A percentile compares a stretch with the other conserved stretches of the same genome.
Conservation (phyloP, 1,140 invertebrate species). For the Helicoverpa armigera region DNA sequence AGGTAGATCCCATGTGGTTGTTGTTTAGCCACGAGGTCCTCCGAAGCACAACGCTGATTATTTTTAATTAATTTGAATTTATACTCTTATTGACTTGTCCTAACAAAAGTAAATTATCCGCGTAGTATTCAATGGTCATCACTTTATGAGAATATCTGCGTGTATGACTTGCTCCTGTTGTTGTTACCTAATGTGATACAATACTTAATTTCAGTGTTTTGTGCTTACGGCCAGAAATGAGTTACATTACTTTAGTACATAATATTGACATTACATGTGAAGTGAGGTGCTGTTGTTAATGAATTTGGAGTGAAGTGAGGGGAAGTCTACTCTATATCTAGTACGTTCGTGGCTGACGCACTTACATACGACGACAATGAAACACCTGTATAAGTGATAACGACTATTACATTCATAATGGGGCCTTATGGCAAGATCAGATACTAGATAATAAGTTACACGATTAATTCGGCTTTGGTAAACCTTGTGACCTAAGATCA, state of each 20-base stretch:
- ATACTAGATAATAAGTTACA: slow-evolving; percentile 61
- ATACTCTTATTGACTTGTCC: no score
- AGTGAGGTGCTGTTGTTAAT: slow-evolving; percentile 29
- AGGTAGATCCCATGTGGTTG: no score
- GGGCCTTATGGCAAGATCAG: slow-evolving; percentile 58
- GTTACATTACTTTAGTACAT: not conserved
- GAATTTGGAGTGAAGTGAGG: slow-evolving; percentile 22
- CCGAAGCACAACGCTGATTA: no score
- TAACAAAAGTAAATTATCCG: not conserved
- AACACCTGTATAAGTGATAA: slow-evolving; percentile 60
- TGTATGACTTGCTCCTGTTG: not conserved
- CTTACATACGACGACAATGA: slow-evolving; percentile 58
- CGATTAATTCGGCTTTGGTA: slow-evolving; percentile 74
- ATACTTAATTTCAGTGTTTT: slow-evolving; percentile 1
- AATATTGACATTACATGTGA: slow-evolving; percentile 28
- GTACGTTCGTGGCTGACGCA: slow-evolving; percentile 49
- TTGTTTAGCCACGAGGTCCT: no score
- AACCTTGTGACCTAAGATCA: slow-evolving; percentile 58
- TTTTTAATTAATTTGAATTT: no score
- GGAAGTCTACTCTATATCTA: not conserved
- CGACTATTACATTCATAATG: slow-evolving; percentile 62
- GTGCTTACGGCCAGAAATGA: slow-evolving; percentile 6
- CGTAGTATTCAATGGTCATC: not conserved
- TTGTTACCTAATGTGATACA: not conserved
- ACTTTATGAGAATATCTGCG: not conserved